Conservation (phyloP, 2,113 vertebrate species). For the Gopherus evgoodei region DNA sequence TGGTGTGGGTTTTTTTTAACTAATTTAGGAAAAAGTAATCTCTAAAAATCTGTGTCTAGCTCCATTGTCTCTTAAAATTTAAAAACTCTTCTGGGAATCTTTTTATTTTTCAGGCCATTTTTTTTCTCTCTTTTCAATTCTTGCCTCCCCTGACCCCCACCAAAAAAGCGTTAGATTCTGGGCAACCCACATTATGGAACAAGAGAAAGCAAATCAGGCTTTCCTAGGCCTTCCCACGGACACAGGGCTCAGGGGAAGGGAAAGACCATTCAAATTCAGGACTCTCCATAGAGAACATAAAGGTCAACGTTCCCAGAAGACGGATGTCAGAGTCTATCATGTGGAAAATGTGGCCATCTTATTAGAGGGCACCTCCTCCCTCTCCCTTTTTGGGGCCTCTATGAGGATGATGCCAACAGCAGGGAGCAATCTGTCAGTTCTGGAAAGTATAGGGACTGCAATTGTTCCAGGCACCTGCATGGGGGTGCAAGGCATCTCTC, state of each 20-base stretch:
- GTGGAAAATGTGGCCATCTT: neutral
- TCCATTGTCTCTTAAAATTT: neutral
- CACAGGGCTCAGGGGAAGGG: no score
- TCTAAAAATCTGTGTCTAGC: neutral
- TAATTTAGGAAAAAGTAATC: neutral
- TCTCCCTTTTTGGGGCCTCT: neutral
- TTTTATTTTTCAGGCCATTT: neutral
- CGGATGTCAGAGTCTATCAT: neutral
- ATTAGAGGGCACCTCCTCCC: neutral
- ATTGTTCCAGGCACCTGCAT: neutral
- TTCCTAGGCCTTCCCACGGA: neutral
- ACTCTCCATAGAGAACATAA: neutral
- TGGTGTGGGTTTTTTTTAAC: neutral
- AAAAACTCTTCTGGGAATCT: neutral
- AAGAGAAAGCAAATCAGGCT: neutral
- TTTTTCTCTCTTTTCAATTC: neutral
- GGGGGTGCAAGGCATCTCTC: neutral
- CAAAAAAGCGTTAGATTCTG: neutral
- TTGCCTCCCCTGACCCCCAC: neutral
- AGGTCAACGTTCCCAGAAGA: neutral
- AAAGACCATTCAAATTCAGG: neutral
- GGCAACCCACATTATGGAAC: neutral
- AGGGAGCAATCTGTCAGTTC: neutral
- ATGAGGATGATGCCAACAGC: neutral
- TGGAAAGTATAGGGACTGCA: neutral